Conservation (phyloP, 2,113 vertebrate genomes). For the Ptychochromis oligacanthus region DNA sequence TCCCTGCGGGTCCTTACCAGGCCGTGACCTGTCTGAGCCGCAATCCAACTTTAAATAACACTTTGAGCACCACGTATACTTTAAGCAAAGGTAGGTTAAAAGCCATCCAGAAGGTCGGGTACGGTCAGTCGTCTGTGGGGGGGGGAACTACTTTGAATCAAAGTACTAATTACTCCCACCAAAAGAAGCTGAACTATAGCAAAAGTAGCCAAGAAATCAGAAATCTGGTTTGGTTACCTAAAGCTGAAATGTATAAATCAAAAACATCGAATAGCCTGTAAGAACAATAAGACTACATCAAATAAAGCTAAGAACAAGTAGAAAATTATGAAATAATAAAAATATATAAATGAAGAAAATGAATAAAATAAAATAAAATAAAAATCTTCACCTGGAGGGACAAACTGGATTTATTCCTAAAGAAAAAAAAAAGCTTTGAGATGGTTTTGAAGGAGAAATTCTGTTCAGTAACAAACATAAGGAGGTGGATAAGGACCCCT, state of each 20-base stretch:
- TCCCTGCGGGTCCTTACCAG: not conserved
- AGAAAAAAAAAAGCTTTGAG: not conserved
- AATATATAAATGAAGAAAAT: not conserved
- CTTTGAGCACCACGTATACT: not conserved
- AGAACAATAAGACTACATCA: too few species aligned
- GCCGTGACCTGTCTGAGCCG: not conserved
- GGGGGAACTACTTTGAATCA: too few species aligned
- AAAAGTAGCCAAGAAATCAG: too few species aligned
- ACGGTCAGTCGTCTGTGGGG: too few species aligned
- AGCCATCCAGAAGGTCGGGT: not conserved
- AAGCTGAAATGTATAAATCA: too few species aligned
- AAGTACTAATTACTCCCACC: too few species aligned
- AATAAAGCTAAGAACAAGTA: too few species aligned
- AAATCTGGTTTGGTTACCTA: too few species aligned
- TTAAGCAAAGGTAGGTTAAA: not conserved
- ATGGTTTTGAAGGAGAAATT: not conserved
- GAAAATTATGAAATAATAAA: too few species aligned
- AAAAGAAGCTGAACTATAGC: too few species aligned
- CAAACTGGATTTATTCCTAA: not conserved
- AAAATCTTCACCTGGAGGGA: not conserved
- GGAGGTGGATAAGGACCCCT: not conserved
- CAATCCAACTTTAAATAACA: slow-evolving; percentile 12
- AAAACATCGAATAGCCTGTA: too few species aligned
- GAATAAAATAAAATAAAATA: not conserved
- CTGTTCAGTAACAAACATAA: not conserved